A percentile compares a stretch with the other conserved stretches of the same genome.
Conservation (phyloP, 1,140 invertebrate genomes). For the Cydia amplana region DNA sequence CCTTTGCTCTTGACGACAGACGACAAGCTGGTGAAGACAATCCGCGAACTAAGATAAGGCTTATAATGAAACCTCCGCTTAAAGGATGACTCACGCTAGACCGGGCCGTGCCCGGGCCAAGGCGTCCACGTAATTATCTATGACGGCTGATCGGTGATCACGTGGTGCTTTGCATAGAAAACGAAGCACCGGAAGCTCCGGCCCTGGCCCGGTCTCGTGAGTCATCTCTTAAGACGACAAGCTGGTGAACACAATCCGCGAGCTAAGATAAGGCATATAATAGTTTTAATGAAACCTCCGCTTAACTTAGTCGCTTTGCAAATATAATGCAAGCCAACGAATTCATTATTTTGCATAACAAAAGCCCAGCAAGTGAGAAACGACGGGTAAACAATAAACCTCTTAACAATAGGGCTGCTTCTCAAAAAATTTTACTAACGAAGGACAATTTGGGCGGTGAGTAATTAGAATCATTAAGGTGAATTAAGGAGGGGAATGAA, state of each 20-base stretch:
- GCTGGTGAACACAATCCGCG: not conserved
- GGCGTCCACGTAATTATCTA: too few relatives aligned
- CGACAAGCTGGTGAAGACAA: too few relatives aligned
- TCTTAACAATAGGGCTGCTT: constrained; percentile 21
- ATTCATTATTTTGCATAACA: constrained; percentile 61
- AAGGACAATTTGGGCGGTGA: not conserved
- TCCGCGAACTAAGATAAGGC: too few relatives aligned
- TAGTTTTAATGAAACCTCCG: constrained; percentile 15
- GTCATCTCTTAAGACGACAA: not conserved
- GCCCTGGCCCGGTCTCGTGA: too few relatives aligned
- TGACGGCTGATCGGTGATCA: too few relatives aligned
- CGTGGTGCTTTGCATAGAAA: too few relatives aligned
- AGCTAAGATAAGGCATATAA: not conserved
- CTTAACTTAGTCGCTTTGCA: constrained; percentile 5
- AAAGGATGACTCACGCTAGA: too few relatives aligned
- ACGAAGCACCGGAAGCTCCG: too few relatives aligned
- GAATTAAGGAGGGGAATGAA: not conserved
- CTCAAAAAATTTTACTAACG: constrained; percentile 7
- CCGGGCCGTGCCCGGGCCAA: too few relatives aligned
- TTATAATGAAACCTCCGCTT: too few relatives aligned
- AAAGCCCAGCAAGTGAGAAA: constrained; percentile 40
- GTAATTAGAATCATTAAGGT: constrained; percentile 7
- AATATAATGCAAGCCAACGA: constrained; percentile 47
- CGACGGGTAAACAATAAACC: constrained; percentile 39
- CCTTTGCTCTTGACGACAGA: too few relatives aligned